Evolutionary conservation across 2,113 vertebrate genomes (phyloP), one percentile per base, ranked within the genome.

Genomic region (Ammodramus savannarum): DNA sequence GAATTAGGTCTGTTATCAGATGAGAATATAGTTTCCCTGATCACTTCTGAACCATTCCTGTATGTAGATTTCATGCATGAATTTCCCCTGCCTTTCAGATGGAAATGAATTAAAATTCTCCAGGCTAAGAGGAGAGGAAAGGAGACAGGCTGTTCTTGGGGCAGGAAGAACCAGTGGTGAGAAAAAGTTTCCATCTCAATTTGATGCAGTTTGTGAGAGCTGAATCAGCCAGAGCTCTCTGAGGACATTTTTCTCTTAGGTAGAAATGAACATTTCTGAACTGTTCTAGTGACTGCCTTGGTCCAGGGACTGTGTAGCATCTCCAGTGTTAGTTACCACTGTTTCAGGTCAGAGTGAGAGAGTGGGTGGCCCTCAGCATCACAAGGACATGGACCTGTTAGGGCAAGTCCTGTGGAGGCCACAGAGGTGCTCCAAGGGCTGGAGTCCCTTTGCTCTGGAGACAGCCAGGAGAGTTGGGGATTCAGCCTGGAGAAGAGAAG

Each of bases 201-300:
- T 67, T 11, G 34, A 31, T 89, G 63, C 34, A 26, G 7, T 71
- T 90, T 74, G 17, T 34, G 27, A 71, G 87, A 76, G 18, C 22
- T 41, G 52, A 38, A 16, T 38, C 12, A 11, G 18, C 13, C n/a
- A 44, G 38, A 80, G 26, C 36, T 87, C 43, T 26, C 43, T 52
- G 38, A 72, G 44, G n/a, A 4, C 0, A 0, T 34, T 71, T 69
- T 19, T 14, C 52, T 26, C 0, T 59, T 20, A 34, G 1, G 1
- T 12, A 15, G 39, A 51, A 29, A 32, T 34, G 4, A 26, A 1
- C 0, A 0, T 84, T 75, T 54, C 38, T 62, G 2, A 20, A 7
- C 38, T 39, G 16, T 27, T 7, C 21, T 8, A 11, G 11, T 38
- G 23, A 16, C 32, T 76, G 14, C 32, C 41, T 46, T 84, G 63